Base-by-base conservation (phyloP, 2,797 vertebrate species). In the Chaetodon trifasciatus region DNA sequence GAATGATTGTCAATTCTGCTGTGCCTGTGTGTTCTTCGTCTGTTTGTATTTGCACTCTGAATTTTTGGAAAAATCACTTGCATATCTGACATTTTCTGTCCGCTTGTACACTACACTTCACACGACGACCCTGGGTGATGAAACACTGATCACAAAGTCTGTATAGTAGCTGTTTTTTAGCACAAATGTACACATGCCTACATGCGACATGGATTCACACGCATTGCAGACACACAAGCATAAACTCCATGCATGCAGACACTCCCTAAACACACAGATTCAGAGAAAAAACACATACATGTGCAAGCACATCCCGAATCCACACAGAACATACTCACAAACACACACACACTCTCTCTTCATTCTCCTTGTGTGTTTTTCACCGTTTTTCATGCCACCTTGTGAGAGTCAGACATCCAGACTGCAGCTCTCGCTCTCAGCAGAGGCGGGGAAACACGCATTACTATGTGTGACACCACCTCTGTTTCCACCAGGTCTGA, bases 1-100 rank as follows among this genome's bases (percentile, higher is more conserved):
- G 92, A 93, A 93, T 86, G 92, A 94, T 93, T 93, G 91, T 93
- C 89, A 72, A 88, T 90, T 93, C 92, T 94, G 92, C 91, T 67
- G 92, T 93, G 92, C 92, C 92, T 93, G 92, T 94, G 89, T 89
- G 92, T 93, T 92, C 82, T 89, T 89, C 3, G 88, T 95, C 90
- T 85, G 84, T 93, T 88, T 91, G 92, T 94, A 93, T 93, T 90
- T 93, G 93, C 93, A 94, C 92, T 94, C 91, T 90, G 83, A 89
- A 85, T 86, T 91, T 91, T 90, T 79, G 21, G 23, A 17, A 70
- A 80, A 81, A 67, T 76, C 81, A 89, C 81, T 85, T 79, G 87
- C 90, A 89, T 91, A 86, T 89, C 84, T 83, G 78, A 83, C 82
- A 74, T 90, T 93, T 37, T 57, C 84, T 88, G 82, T 92, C 88